Percentiles rank a stretch among this genome's conserved stretches.
These are phyloP conservation scores for Cyclophora punctaria DNA, from an alignment of 2,888 invertebrate genomes.

Conservation along the genomic window DNA sequence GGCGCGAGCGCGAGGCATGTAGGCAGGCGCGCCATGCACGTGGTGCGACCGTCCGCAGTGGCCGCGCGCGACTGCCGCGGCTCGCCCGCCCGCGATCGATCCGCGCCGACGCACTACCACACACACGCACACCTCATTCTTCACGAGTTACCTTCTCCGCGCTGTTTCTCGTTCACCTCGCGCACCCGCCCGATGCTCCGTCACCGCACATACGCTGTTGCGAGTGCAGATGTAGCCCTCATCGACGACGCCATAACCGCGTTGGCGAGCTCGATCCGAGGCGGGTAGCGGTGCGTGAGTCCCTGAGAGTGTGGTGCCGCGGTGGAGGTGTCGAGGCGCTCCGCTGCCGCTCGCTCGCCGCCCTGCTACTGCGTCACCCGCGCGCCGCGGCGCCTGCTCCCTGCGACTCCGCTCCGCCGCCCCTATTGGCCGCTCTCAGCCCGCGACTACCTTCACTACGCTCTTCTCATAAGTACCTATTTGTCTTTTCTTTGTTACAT, in stretches of 20 bases:
- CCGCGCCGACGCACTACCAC: constrained; percentile 36
- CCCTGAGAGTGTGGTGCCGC: constrained; percentile 35
- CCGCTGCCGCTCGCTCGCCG: constrained; percentile 43
- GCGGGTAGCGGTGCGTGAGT: constrained; percentile 5
- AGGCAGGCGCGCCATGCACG: constrained; percentile 73
- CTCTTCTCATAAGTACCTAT: constrained; percentile 24
- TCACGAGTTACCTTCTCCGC: constrained; percentile 25
- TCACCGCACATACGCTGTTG: constrained; percentile 26
- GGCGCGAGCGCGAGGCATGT: constrained; percentile 73
- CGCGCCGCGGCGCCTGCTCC: constrained; percentile 13
- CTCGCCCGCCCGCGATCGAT: constrained; percentile 31
- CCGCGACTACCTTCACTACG: constrained; percentile 29
- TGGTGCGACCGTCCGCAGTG: constrained; percentile 59
- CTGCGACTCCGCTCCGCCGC: constrained; percentile 21
- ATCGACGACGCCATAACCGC: constrained; percentile 37
- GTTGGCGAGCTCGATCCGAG: constrained; percentile 9
- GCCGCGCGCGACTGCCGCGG: constrained; percentile 60
- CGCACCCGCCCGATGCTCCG: constrained; percentile 13
- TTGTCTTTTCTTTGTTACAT: constrained; percentile 40
- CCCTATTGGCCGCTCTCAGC: not conserved
- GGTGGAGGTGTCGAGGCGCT: constrained; percentile 33
- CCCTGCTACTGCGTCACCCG: constrained; percentile 54
- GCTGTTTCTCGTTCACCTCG: constrained; percentile 13
- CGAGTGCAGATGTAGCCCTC: constrained; percentile 30
- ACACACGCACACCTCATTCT: constrained; percentile 30